These are phyloP conservation scores for Listrodromus nycthemerus DNA, from an alignment of 2,888 invertebrate genomes.

Conservation along the genomic window DNA sequence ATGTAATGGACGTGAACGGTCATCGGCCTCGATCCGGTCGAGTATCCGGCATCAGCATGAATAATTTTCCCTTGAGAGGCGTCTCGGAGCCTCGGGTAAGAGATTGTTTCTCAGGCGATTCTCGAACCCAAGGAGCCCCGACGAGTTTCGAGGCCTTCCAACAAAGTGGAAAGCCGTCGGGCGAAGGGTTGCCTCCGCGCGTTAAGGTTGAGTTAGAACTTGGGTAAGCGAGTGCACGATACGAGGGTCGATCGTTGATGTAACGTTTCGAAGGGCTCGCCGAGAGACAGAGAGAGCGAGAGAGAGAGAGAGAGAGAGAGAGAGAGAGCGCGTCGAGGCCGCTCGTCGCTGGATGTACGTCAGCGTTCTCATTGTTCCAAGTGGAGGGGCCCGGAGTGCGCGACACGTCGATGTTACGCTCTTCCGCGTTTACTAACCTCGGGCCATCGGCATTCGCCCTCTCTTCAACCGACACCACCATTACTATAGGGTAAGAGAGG, in stretches of 20 bases:
- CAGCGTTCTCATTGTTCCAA: constrained; percentile 56
- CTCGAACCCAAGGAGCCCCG: background rate
- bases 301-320: background rate
- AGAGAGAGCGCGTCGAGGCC: background rate
- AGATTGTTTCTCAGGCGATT: constrained; percentile 24
- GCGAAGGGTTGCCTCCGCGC: background rate
- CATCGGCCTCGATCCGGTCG: constrained; percentile 30
- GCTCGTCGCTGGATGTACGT: constrained; percentile 30
- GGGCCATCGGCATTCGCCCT: background rate
- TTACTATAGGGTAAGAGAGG: no score
- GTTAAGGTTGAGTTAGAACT: constrained; percentile 1
- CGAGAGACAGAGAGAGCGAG: background rate
- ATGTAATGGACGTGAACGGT: constrained; percentile 31
- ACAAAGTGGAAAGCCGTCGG: constrained; percentile 33
- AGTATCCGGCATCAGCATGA: constrained; percentile 39
- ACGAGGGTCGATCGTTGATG: constrained; percentile 32
- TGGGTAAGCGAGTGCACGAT: constrained; percentile 10
- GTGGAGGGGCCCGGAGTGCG: constrained; percentile 40
- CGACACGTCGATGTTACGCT: constrained; percentile 33
- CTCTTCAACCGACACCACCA: no score
- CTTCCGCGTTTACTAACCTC: constrained; percentile 37
- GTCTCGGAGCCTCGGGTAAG: constrained; percentile 5
- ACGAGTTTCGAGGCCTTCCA: constrained; percentile 34
- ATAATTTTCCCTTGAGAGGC: constrained; percentile 42
- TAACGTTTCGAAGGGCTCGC: constrained; percentile 23